Base-by-base conservation (phyloP, 1,140 invertebrate species). In the Cotesia typhae region DNA sequence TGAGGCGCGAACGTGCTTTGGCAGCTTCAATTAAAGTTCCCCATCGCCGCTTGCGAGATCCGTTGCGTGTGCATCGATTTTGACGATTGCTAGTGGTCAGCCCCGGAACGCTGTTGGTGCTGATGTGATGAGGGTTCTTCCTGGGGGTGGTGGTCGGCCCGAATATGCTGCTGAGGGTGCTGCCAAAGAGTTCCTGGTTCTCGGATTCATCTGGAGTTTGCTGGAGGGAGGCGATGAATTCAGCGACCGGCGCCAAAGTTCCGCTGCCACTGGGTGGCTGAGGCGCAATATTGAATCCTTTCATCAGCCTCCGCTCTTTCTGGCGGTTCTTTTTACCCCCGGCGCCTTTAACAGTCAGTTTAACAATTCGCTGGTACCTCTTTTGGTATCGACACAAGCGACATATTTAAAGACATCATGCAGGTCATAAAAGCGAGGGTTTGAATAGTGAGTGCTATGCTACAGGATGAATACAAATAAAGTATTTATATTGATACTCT, bases 281-380 rank as follows among this genome's bases (percentile, higher is more conserved):
- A 0, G 91, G 90, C 1, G 91, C 92, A 57, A 96, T 94, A 86
- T 97, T 96, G 89, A 97, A 97, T 1, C 96, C 96, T 84, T 97
- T 97, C 95, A 97, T 96, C 36, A 97, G 87, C 0, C 95, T 90
- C 0, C 96, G 89, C 81, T 97, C 95, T 86, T 96, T 96, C 84
- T 96, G 95, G 0, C 95, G 90, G 82, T 96, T 96, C 87, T 96
- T 97, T 87, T 96, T 96, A 41, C 96, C 95, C 74, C 95, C 94
- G 76, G 94, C 92, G 82, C 94, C 94, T 91, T 88, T 87, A 85
- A 88, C 73, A 83, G 80, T 76, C 84, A 82, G 82, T 84, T 55
- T 17, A 64, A 41, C n/a, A 41, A 14, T 4, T 59, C 10, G 41
- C 41, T 47, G 6, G 41, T 47, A 47, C 10, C 41, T 47, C 10